Conservation (phyloP, 2,888 invertebrate species). For the Lasioglossum malachurum region DNA sequence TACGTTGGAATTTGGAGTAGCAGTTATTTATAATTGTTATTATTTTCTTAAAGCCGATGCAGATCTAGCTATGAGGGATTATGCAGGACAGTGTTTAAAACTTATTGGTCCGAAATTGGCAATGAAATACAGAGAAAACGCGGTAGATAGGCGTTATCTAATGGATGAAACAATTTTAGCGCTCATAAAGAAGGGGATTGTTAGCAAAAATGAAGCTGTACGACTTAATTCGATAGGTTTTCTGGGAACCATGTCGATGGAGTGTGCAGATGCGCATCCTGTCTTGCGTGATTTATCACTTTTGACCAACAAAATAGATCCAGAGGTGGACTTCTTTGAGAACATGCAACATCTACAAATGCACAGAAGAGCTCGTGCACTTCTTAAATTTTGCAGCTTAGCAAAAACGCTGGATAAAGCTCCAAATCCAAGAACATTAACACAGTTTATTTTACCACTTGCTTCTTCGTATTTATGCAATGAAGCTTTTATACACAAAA, state of each 20-base stretch:
- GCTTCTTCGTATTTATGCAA: constrained; percentile 92
- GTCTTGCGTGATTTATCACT: constrained; percentile 90
- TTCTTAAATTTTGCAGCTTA: constrained; percentile 90
- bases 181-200: constrained; percentile 90
- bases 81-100: constrained; percentile 91
- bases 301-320: constrained; percentile 89
- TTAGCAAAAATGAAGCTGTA: constrained; percentile 89
- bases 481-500: constrained; percentile 91
- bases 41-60: constrained; percentile 91
- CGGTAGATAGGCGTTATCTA: constrained; percentile 88
- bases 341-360: constrained; percentile 95
- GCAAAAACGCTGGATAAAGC: constrained; percentile 87
- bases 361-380: constrained; percentile 93
- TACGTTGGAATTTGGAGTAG: constrained; percentile 88
- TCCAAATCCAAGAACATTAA: constrained; percentile 90
- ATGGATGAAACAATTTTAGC: constrained; percentile 91
- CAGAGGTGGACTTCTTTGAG: constrained; percentile 97
- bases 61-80: constrained; percentile 93
- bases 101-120: constrained; percentile 89
- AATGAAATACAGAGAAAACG: constrained; percentile 86
- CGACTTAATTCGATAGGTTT: constrained; percentile 92
- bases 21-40: constrained; percentile 93
- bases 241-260: constrained; percentile 91
- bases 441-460: constrained; percentile 94
- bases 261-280: constrained; percentile 90